These are phyloP conservation scores for Oriolus oriolus DNA, from an alignment of 2,113 vertebrate genomes.

Conservation along the genomic window DNA sequence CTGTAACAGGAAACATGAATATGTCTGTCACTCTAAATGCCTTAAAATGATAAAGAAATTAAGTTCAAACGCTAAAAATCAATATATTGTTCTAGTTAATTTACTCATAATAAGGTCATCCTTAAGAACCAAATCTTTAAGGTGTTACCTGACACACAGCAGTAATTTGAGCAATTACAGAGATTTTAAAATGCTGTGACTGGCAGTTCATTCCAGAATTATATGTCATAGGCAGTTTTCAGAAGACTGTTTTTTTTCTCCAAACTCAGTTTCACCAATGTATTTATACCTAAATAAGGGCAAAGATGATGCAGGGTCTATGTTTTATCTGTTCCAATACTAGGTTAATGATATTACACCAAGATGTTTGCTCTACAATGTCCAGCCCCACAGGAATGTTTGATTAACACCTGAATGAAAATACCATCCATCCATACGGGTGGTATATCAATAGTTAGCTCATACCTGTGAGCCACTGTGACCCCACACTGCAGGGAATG, in stretches of 20 bases:
- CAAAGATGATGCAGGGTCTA: not conserved
- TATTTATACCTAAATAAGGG: not conserved
- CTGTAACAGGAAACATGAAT: not conserved
- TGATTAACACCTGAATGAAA: not conserved
- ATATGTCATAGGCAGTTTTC: not conserved
- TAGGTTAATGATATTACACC: not conserved
- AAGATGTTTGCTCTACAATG: not conserved
- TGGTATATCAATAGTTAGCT: no score
- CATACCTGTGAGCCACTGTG: not conserved
- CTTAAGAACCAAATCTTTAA: not conserved
- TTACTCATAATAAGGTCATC: not conserved
- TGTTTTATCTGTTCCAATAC: not conserved
- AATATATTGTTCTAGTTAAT: slow-evolving; percentile 22
- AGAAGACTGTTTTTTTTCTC: not conserved
- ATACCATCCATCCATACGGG: not conserved
- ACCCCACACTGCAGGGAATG: rapidly evolving
- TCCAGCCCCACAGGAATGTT: not conserved
- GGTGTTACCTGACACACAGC: not conserved
- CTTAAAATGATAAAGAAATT: not conserved
- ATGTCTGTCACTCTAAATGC: not conserved
- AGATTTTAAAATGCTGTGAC: not conserved
- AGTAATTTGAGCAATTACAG: not conserved
- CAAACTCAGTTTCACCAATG: not conserved
- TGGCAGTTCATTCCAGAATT: not conserved
- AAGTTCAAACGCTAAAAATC: slow-evolving; percentile 19